These are phyloP conservation scores for Microtus richardsoni DNA, from an alignment of 2,113 vertebrate species.

Conservation along the genomic window DNA sequence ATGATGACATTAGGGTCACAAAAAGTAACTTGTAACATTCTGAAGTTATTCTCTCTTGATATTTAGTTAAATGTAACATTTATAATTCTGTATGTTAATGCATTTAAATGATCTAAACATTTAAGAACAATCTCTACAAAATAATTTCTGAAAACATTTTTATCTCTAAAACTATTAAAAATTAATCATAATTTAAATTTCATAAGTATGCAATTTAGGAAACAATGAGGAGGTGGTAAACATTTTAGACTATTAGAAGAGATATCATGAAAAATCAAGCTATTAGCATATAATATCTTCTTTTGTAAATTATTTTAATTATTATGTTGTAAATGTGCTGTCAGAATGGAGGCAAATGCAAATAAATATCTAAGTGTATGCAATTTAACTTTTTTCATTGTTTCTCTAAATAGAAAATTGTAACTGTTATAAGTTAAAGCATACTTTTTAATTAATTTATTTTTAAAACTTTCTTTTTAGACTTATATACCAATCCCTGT, in stretches of 20 bases:
- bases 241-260: background rate
- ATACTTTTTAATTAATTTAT: background rate
- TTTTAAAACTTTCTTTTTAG: no score
- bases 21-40: conserved; percentile 46
- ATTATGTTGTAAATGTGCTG: conserved; percentile 24
- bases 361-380: background rate
- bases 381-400: conserved; percentile 40
- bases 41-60: conserved; percentile 58
- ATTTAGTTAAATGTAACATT: conserved; percentile 24
- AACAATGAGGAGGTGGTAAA: conserved; percentile 28
- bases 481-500: no score
- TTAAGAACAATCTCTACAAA: conserved; percentile 53
- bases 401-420: conserved; percentile 63
- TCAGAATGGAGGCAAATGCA: background rate
- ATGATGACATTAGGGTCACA: conserved; percentile 42
- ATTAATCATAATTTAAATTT: conserved; percentile 47
- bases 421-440: background rate
- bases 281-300: background rate
- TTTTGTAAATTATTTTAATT: conserved; percentile 65
- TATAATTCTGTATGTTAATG: conserved; percentile 39
- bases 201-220: conserved; percentile 18
- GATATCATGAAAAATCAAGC: conserved; percentile 60
- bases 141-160: conserved; percentile 49
- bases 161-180: conserved; percentile 49
- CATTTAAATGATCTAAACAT: conserved; percentile 48